Conservation (phyloP, 1,140 invertebrate species). For the Planococcus citri region DNA sequence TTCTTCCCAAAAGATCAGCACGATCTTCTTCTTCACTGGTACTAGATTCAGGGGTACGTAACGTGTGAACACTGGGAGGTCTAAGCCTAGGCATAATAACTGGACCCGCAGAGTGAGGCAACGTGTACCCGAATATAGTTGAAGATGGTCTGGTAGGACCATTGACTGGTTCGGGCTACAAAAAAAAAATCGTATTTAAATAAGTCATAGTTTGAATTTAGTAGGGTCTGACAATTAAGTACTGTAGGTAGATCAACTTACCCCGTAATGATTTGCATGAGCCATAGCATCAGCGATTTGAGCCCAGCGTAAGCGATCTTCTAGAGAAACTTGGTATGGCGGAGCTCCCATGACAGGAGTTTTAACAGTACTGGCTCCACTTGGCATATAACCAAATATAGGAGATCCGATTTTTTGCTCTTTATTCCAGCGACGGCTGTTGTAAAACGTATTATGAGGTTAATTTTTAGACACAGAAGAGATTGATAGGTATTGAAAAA, state of each 20-base stretch:
- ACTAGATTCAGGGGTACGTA: constrained; percentile 41
- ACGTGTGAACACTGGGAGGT: constrained; percentile 32
- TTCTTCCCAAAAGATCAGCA: constrained; percentile 53
- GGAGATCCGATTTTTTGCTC: constrained; percentile 73
- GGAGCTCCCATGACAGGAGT: constrained; percentile 43
- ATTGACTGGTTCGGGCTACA: constrained; percentile 49
- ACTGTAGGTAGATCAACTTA: constrained; percentile 34
- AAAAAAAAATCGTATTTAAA: neutral
- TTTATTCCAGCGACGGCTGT: constrained; percentile 68
- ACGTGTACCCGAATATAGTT: constrained; percentile 58
- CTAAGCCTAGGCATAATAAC: constrained; percentile 51
- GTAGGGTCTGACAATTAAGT: neutral
- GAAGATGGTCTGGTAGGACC: constrained; percentile 61
- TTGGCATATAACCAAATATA: constrained; percentile 63
- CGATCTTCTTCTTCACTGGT: constrained; percentile 56
- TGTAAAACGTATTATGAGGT: constrained; percentile 28
- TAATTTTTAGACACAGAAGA: constrained; percentile 22
- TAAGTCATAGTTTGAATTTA: too few relatives aligned
- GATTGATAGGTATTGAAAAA: too few relatives aligned
- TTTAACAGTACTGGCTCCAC: constrained; percentile 53
- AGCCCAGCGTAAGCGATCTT: constrained; percentile 67
- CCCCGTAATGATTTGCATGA: constrained; percentile 60
- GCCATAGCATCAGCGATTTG: constrained; percentile 73
- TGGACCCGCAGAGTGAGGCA: constrained; percentile 39
- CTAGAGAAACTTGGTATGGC: constrained; percentile 48